Percentiles rank a stretch among this genome's conserved stretches.
Evolutionary conservation across 2,797 vertebrate genomes (phyloP).

Genomic region (Fistularia tabacaria): DNA sequence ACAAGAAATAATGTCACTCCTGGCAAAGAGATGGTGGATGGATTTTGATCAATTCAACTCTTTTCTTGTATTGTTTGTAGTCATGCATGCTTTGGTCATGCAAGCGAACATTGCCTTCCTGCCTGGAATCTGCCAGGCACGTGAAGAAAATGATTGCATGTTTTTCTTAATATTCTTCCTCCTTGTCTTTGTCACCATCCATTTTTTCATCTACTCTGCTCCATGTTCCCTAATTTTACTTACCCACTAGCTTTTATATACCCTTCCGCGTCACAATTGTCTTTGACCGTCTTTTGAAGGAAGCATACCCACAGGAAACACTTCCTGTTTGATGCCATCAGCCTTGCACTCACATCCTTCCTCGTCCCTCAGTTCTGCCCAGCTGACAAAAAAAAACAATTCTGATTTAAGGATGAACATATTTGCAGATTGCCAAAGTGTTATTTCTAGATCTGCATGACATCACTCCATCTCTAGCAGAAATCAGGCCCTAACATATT

Average conservation of each 20-base stretch:
- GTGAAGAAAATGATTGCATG: constrained; percentile 25
- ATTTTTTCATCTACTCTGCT: too few species aligned
- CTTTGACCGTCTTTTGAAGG: constrained; percentile 14
- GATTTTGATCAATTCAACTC: constrained; percentile 1
- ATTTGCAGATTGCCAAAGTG: constrained; percentile 9
- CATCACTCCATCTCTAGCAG: constrained; percentile 48
- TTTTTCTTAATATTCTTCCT: constrained; percentile 14
- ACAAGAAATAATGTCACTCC: too few species aligned
- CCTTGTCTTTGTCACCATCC: constrained; percentile 9
- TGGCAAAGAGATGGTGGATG: too few species aligned
- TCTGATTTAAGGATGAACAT: constrained; percentile 44
- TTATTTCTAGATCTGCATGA: constrained; percentile 60
- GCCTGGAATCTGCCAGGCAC: constrained; percentile 36
- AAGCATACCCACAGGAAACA: constrained; percentile 48
- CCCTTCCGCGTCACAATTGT: constrained; percentile 18
- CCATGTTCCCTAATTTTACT: too few species aligned
- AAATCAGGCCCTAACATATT: constrained; percentile 50
- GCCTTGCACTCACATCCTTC: constrained; percentile 41
- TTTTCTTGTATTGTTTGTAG: constrained; percentile 42
- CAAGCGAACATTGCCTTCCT: constrained; percentile 35
- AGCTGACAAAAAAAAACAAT: constrained; percentile 37
- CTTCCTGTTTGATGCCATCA: constrained; percentile 74
- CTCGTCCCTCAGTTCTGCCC: constrained; percentile 33
- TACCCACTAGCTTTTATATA: too few species aligned
- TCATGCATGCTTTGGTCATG: constrained; percentile 45